These are phyloP conservation scores for Physeter macrocephalus DNA, from an alignment of 2,113 vertebrate species.

Conservation along the genomic window DNA sequence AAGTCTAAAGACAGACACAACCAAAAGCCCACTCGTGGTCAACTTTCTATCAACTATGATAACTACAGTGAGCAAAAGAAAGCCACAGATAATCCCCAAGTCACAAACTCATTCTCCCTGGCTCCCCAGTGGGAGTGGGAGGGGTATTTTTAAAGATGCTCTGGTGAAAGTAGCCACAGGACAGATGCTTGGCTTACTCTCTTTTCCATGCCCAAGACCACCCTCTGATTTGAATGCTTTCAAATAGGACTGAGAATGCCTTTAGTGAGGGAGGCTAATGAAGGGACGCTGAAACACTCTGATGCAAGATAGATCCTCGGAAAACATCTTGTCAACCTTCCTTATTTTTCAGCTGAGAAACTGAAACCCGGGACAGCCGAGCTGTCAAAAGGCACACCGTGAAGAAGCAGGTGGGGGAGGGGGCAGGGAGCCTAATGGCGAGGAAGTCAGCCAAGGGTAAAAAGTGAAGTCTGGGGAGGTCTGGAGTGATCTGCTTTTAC, in stretches of 20 bases:
- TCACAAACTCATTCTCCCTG: background rate
- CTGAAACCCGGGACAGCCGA: background rate
- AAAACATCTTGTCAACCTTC: background rate
- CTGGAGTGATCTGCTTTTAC: background rate
- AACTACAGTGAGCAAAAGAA: background rate
- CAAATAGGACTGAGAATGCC: background rate
- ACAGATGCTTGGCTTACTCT: background rate
- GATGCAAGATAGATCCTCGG: background rate
- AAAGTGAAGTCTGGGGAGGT: background rate
- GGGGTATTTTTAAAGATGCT: background rate
- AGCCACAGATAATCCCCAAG: background rate
- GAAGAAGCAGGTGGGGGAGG: background rate
- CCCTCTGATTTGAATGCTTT: background rate
- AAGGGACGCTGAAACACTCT: background rate
- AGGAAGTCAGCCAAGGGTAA: background rate
- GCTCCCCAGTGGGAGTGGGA: background rate
- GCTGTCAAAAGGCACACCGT: background rate
- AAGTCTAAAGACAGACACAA: background rate
- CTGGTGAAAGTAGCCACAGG: background rate
- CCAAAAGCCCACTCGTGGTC: background rate
- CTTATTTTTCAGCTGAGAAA: background rate
- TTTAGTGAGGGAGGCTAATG: background rate
- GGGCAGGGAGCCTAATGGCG: background rate
- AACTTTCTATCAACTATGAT: background rate
- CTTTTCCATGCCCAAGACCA: background rate